phyloP scores from a whole-genome alignment of 2,888 invertebrate species.

The Drepanosiphum platanoidis region DNA sequence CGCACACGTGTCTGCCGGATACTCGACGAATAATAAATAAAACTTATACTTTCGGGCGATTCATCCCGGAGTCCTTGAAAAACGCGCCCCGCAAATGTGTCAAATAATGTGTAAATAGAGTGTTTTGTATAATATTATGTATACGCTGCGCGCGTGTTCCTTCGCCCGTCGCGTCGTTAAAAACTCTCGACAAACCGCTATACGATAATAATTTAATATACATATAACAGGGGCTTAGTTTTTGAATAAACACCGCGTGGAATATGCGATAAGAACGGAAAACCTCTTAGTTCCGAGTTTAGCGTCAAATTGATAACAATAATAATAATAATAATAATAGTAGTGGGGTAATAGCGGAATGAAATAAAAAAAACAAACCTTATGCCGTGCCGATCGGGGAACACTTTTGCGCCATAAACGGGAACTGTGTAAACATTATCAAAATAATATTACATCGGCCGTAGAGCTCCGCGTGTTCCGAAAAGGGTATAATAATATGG shows the following conservation, averaged over 20 bases:
- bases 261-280: slow-evolving; percentile 53
- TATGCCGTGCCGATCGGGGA: slow-evolving; percentile 14
- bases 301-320: slow-evolving; percentile 26
- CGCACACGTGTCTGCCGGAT: not conserved
- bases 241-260: slow-evolving; percentile 58
- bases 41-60: slow-evolving; percentile 35
- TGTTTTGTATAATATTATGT: not conserved
- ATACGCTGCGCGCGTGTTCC: not conserved
- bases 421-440: slow-evolving; percentile 9
- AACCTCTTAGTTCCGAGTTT: slow-evolving; percentile 22
- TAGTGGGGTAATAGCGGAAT: no score
- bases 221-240: slow-evolving; percentile 37
- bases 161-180: slow-evolving; percentile 1
- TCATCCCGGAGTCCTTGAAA: slow-evolving; percentile 47
- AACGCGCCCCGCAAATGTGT: slow-evolving; percentile 5
- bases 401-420: not conserved
- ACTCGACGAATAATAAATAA: slow-evolving; percentile 37
- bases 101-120: slow-evolving; percentile 15
- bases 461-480: not conserved
- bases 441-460: slow-evolving; percentile 19
- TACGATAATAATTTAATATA: no score
- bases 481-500: not conserved
- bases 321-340: slow-evolving; percentile 20
- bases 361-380: not conserved
- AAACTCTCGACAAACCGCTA: slow-evolving; percentile 36